Evolutionary conservation across 2,113 vertebrate genomes (phyloP).

Genomic region (Myotis lucifugus): DNA sequence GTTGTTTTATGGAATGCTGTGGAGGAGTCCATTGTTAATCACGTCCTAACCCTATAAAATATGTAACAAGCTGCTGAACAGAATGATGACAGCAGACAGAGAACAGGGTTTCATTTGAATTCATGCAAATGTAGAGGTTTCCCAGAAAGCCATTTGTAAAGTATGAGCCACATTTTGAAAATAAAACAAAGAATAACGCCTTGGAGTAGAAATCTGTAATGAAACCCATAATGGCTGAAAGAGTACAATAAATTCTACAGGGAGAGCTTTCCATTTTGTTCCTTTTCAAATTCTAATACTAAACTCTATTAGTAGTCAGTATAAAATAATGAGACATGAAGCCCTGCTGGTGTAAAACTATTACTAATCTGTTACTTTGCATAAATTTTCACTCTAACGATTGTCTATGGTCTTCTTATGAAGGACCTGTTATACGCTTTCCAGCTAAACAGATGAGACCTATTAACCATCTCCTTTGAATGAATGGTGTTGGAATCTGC

Average conservation of each 20-base stretch:
- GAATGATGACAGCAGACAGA: constrained; percentile 64
- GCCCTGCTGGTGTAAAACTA: constrained; percentile 76
- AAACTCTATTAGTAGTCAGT: constrained; percentile 78
- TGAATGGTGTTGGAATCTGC: constrained; percentile 45
- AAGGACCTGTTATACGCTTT: constrained; percentile 69
- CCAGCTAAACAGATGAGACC: constrained; percentile 76
- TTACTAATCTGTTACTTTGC: constrained; percentile 79
- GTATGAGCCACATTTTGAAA: constrained; percentile 71
- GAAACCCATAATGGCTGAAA: constrained; percentile 77
- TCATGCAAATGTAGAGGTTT: constrained; percentile 67
- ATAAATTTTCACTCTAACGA: constrained; percentile 74
- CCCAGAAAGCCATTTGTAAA: constrained; percentile 72
- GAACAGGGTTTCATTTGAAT: constrained; percentile 65
- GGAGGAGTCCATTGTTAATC: constrained; percentile 68
- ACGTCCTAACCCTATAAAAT: constrained; percentile 66
- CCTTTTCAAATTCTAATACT: constrained; percentile 79
- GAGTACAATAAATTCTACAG: constrained; percentile 70
- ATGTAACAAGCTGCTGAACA: constrained; percentile 65
- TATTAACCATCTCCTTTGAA: constrained; percentile 65
- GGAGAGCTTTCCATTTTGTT: constrained; percentile 73
- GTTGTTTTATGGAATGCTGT: constrained; percentile 47
- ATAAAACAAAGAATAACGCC: constrained; percentile 74
- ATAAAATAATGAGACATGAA: constrained; percentile 76
- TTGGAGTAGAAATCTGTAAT: constrained; percentile 76
- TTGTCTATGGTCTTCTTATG: constrained; percentile 74